Percentiles rank a stretch among this genome's conserved stretches.
Conservation (phyloP, 2,113 vertebrate species). For the Diadophis punctatus region DNA sequence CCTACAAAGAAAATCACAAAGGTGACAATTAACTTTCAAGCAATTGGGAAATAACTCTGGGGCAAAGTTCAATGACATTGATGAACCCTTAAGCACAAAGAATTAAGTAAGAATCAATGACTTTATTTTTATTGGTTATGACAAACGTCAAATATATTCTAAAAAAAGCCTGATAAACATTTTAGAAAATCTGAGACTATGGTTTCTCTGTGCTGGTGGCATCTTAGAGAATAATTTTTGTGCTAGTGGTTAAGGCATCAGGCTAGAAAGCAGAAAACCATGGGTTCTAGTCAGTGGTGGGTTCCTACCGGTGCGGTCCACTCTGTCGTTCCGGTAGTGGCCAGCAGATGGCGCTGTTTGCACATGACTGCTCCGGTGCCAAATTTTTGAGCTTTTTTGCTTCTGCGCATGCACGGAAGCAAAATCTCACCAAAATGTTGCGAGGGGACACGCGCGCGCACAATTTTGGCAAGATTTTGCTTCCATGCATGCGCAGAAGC, state of each 20-base stretch:
- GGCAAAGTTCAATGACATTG: background rate
- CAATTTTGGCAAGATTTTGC: no score
- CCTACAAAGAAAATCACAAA: background rate
- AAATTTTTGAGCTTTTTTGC: no score
- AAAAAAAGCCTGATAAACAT: background rate
- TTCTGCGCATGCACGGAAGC: no score
- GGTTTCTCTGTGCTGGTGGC: background rate
- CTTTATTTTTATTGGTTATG: background rate
- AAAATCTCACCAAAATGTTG: no score
- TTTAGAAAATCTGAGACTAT: background rate
- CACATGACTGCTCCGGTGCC: no score
- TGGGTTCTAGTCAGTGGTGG: background rate
- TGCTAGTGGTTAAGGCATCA: background rate
- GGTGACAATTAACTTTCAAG: background rate
- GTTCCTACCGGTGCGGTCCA: no score
- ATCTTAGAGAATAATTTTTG: background rate
- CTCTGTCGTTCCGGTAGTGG: no score
- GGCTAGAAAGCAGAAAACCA: background rate
- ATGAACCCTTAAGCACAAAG: background rate
- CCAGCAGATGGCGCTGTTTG: no score
- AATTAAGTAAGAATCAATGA: background rate
- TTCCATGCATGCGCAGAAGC: no score
- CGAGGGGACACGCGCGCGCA: no score
- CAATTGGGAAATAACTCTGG: background rate
- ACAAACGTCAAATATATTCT: background rate